Conservation (phyloP, 2,113 vertebrate species). For the Morone saxatilis region DNA sequence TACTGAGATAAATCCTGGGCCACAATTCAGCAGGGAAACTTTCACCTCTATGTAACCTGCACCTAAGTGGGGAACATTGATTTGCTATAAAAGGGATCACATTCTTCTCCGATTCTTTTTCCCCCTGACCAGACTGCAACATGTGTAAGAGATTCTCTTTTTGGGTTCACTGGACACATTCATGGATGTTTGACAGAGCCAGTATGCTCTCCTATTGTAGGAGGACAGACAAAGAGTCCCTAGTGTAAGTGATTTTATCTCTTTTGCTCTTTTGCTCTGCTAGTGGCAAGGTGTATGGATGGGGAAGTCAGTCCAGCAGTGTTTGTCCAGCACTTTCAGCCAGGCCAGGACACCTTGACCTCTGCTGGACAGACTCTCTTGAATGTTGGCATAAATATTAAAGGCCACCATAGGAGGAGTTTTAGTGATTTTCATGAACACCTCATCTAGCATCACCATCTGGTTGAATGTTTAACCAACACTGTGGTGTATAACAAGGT, state of each 20-base stretch:
- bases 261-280: conserved; percentile 19
- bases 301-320: not conserved
- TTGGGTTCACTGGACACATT: conserved; percentile 36
- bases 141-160: conserved; percentile 33
- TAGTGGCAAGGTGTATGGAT: not conserved
- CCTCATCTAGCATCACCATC: not conserved
- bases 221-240: not conserved
- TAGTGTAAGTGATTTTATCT: not conserved
- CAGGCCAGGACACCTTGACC: not conserved
- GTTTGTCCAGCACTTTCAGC: not conserved
- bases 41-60: conserved; percentile 65
- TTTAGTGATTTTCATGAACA: not conserved
- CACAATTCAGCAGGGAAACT: conserved; percentile 58
- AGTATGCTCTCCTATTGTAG: not conserved
- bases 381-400: not conserved
- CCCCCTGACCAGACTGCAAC: conserved; percentile 24
- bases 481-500: not conserved
- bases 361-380: not conserved
- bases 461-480: not conserved
- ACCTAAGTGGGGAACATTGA: conserved; percentile 54
- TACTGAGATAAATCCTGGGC: conserved; percentile 52
- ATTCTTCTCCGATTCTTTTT: conserved; percentile 7
- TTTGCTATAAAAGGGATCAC: conserved; percentile 51
- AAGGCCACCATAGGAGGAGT: not conserved
- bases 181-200: conserved; percentile 11